Evolutionary conservation across 2,797 vertebrate species (phyloP), one percentile per base, ranked within the genome.

Genomic region (Leptoclinus maculatus): DNA sequence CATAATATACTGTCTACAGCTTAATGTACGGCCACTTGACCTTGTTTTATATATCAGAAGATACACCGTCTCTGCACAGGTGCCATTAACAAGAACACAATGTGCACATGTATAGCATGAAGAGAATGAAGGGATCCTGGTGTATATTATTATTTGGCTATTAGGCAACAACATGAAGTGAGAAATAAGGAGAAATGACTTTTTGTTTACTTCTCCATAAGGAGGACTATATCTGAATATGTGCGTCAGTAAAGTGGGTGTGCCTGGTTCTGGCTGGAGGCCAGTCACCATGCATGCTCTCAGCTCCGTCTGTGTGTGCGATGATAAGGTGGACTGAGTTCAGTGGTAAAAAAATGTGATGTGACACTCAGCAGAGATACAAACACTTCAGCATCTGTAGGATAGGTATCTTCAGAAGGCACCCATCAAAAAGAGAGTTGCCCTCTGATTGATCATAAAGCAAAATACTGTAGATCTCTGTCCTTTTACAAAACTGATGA

Each of bases 241-340:
- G 69, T 82, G 76, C 62, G 64, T 69, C 41, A 75, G 69, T 82
- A 5, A 82, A 71, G 83, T 91, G 92, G 92, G 94, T 90, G 93
- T 91, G 91, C 47, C 89, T 13, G 43, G 19, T 68, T 57, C 63
- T 77, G 57, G 41, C 69, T 36, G 53, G 89, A 72, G 87, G 84
- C 85, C 87, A 72, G 82, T 11, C 83, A 12, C 78, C 76, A 80
- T 76, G 66, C 51, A 19, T 25, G 80, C 65, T 76, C 66, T 66
- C 17, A n/a, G 54, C 86, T 88, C 64, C 72, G 57, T 76, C 89
- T 92, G 93, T 80, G 79, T 86, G 79, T 76, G 73, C 39, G 17
- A n/a, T 88, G 95, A 96, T 96, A 96, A 96, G 92, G 76, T 45
- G 29, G 36, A 19, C 73, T 11, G 43, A 72, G 54, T 82, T 82